Percentiles rank a stretch among this genome's conserved stretches.
These are phyloP conservation scores for Synanthedon formicaeformis DNA, from an alignment of 2,888 invertebrate genomes.

Conservation along the genomic window DNA sequence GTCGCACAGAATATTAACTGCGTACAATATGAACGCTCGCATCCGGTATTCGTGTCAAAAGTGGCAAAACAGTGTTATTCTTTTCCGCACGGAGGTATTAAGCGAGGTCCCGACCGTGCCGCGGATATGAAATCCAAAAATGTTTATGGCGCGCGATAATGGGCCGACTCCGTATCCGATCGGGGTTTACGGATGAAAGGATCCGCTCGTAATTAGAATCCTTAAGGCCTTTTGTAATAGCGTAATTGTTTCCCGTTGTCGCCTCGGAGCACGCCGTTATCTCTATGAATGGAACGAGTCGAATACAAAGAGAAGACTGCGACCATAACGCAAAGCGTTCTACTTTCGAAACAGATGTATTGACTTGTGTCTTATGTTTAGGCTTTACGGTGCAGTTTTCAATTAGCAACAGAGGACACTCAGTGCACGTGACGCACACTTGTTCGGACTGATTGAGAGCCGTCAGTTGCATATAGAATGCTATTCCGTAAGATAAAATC, in stretches of 20 bases:
- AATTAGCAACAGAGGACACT: constrained; percentile 10
- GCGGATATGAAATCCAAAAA: constrained; percentile 67
- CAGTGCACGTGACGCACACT: constrained; percentile 19
- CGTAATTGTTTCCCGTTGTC: constrained; percentile 60
- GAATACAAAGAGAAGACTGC: constrained; percentile 47
- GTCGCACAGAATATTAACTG: constrained; percentile 67
- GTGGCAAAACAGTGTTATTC: constrained; percentile 68
- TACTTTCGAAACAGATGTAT: constrained; percentile 24
- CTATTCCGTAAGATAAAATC: not conserved
- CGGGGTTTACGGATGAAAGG: constrained; percentile 52
- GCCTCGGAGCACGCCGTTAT: constrained; percentile 46
- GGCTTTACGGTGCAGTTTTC: constrained; percentile 26
- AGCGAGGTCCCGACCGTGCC: constrained; percentile 55
- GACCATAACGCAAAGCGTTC: constrained; percentile 29
- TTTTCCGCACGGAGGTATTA: constrained; percentile 66
- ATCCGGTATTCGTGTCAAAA: constrained; percentile 67
- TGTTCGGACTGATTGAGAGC: constrained; percentile 41
- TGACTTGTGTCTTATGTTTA: constrained; percentile 27
- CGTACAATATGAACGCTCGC: constrained; percentile 67
- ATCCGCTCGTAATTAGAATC: constrained; percentile 57
- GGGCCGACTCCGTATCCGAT: constrained; percentile 56
- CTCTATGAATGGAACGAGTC: constrained; percentile 48
- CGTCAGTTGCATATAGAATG: constrained; percentile 34
- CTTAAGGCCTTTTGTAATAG: constrained; percentile 58
- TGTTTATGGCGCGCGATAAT: constrained; percentile 64